phyloP scores from a whole-genome alignment of 2,797 vertebrate genomes.

The Numenius phaeopus region DNA sequence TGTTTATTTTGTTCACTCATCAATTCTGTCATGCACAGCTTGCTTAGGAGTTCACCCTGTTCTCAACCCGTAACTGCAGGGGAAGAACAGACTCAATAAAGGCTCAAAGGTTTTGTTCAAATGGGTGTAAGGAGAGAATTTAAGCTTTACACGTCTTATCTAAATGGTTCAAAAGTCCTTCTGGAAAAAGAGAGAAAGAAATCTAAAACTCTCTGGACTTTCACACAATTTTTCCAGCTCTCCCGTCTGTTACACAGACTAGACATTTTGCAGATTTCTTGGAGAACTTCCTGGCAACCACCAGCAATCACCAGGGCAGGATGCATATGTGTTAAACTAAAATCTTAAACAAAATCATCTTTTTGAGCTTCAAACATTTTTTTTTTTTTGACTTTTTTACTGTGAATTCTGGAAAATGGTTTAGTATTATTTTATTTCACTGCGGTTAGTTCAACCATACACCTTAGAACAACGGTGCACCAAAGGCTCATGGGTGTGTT shows the following conservation, averaged over 20 bases:
- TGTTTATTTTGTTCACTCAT: not conserved
- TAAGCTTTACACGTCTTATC: constrained; percentile 37
- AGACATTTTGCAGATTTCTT: constrained; percentile 71
- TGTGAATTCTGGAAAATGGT: constrained; percentile 8
- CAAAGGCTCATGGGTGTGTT: not conserved
- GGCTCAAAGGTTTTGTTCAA: constrained; percentile 42
- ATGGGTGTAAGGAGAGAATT: constrained; percentile 18
- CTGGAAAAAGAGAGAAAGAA: constrained; percentile 38
- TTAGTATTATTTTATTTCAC: constrained; percentile 7
- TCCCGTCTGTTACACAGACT: constrained; percentile 60
- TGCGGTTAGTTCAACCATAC: not conserved
- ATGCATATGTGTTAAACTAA: constrained; percentile 65
- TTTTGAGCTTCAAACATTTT: constrained; percentile 17
- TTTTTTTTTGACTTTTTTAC: not conserved
- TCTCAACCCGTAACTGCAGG: constrained; percentile 27
- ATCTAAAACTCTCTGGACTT: constrained; percentile 47
- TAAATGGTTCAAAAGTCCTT: constrained; percentile 28
- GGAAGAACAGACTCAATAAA: constrained; percentile 27
- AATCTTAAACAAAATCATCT: constrained; percentile 66
- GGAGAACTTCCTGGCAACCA: constrained; percentile 67
- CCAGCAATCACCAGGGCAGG: constrained; percentile 64
- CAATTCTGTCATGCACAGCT: not conserved
- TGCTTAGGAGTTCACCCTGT: constrained; percentile 38
- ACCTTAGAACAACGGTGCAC: not conserved
- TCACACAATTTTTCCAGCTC: constrained; percentile 50